Conservation (phyloP, 2,888 invertebrate species). For the Selenia dentaria region DNA sequence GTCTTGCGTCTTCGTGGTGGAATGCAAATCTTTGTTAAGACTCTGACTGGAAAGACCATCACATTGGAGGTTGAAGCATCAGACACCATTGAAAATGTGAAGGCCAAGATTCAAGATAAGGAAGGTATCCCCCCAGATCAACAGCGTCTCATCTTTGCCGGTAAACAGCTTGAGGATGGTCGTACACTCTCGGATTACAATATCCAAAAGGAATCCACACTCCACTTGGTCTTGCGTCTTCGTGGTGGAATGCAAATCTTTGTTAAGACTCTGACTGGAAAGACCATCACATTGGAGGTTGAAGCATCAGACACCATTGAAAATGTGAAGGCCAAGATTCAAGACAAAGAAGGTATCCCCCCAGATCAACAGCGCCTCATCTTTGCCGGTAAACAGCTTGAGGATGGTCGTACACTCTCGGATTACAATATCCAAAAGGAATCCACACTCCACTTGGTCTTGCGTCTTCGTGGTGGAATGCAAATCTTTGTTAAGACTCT, state of each 20-base stretch:
- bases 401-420: slow-evolving; percentile 53
- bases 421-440: slow-evolving; percentile 59
- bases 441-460: slow-evolving; percentile 48
- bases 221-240: slow-evolving; percentile 58
- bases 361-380: slow-evolving; percentile 56
- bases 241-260: slow-evolving; percentile 64
- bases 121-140: slow-evolving; percentile 68
- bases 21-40: slow-evolving; percentile 67
- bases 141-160: slow-evolving; percentile 62
- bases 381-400: slow-evolving; percentile 54
- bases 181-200: slow-evolving; percentile 64
- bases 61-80: slow-evolving; percentile 61
- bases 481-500: slow-evolving; percentile 54
- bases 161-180: slow-evolving; percentile 63
- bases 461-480: slow-evolving; percentile 56
- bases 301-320: slow-evolving; percentile 55
- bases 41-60: slow-evolving; percentile 62
- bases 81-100: slow-evolving; percentile 64
- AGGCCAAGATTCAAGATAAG: slow-evolving; percentile 67
- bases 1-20: slow-evolving; percentile 66
- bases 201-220: slow-evolving; percentile 63
- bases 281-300: slow-evolving; percentile 53
- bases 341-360: slow-evolving; percentile 56
- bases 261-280: slow-evolving; percentile 53
- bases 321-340: slow-evolving; percentile 57